phyloP scores from a whole-genome alignment of 2,797 vertebrate species.

The Acrossocheilus fasciatus region DNA sequence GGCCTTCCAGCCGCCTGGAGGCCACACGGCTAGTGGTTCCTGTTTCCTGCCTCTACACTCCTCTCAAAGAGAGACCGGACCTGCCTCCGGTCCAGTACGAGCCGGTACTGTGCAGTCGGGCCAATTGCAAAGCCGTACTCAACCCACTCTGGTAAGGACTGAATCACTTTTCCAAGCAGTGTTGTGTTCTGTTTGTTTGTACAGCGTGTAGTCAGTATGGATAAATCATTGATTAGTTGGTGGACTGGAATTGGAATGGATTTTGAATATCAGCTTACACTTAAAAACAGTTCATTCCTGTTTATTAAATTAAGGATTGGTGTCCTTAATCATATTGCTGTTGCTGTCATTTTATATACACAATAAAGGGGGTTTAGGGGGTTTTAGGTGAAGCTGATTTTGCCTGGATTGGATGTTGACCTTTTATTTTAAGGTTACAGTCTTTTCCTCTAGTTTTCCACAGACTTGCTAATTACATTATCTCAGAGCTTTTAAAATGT shows the following conservation, averaged over 20 bases:
- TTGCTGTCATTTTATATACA: neutral
- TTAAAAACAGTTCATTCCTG: neutral
- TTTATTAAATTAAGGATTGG: too few species aligned
- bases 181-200: constrained; percentile 18
- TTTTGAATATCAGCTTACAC: neutral
- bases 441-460: neutral
- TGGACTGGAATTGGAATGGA: neutral
- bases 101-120: constrained; percentile 92
- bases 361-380: neutral
- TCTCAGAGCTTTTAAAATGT: neutral
- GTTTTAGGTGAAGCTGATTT: neutral
- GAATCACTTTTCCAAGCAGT: neutral
- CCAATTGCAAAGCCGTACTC: constrained; percentile 94
- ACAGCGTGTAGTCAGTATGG: neutral
- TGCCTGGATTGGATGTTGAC: neutral
- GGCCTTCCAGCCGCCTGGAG: constrained; percentile 96
- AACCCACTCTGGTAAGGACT: constrained; percentile 93
- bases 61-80: constrained; percentile 91
- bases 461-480: constrained; percentile 7
- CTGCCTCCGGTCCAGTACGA: constrained; percentile 95
- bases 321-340: neutral
- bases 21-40: constrained; percentile 95
- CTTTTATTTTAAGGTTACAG: neutral
- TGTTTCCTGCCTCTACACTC: constrained; percentile 94
- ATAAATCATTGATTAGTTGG: neutral